phyloP scores from a whole-genome alignment of 2,113 vertebrate species.

The Lycaon pictus region DNA sequence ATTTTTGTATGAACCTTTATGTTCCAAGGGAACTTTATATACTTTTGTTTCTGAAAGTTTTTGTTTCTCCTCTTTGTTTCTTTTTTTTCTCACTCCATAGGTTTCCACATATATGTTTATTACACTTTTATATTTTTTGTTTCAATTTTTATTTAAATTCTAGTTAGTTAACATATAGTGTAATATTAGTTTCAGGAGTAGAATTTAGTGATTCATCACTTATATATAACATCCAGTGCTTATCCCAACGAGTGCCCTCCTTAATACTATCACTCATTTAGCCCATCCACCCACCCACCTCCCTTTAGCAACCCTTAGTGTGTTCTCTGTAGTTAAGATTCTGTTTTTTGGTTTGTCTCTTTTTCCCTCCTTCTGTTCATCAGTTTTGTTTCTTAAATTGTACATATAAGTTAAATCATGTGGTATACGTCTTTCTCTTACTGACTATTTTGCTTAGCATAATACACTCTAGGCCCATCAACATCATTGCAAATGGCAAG shows the following conservation, averaged over 20 bases:
- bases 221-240: background rate
- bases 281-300: background rate
- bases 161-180: background rate
- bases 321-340: background rate
- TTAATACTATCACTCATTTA: background rate
- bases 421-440: background rate
- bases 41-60: background rate
- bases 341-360: background rate
- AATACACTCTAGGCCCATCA: background rate
- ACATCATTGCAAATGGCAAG: background rate
- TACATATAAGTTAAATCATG: background rate
- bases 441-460: background rate
- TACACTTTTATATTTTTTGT: background rate
- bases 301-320: background rate
- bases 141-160: background rate
- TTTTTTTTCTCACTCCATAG: background rate
- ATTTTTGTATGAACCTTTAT: background rate
- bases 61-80: background rate
- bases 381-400: background rate
- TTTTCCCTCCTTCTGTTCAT: background rate
- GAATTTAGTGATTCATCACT: background rate
- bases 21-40: background rate
- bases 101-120: background rate
- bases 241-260: background rate
- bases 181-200: background rate